A percentile compares a stretch with the other conserved stretches of the same genome.
These are phyloP conservation scores for Pediacus dermestoides DNA, from an alignment of 2,888 invertebrate species.

Conservation along the genomic window DNA sequence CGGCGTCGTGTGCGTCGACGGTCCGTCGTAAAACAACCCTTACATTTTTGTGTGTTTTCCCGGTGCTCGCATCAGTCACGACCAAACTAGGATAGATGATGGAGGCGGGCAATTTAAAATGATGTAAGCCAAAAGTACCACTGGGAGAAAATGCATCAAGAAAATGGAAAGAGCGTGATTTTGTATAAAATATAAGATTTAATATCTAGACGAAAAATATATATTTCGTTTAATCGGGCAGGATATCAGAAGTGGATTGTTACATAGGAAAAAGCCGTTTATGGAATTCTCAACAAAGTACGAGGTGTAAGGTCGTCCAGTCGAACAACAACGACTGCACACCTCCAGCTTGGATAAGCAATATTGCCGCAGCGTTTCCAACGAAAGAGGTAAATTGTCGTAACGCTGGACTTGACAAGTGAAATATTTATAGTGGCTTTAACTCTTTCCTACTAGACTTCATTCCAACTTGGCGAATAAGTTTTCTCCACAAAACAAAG, in stretches of 20 bases:
- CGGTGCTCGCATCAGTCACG: no score
- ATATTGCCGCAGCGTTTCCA: not conserved
- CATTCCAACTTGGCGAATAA: constrained; percentile 42
- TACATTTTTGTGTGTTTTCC: no score
- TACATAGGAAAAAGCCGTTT: constrained; percentile 32
- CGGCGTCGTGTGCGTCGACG: no score
- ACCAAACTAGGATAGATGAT: no score
- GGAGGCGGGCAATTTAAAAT: no score
- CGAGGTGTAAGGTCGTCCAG: not conserved
- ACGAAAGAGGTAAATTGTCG: constrained; percentile 31
- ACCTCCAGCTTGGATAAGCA: not conserved
- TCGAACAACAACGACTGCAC: not conserved
- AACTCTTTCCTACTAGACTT: constrained; percentile 41
- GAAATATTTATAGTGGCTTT: constrained; percentile 43
- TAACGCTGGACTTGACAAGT: constrained; percentile 42
- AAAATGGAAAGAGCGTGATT: no score
- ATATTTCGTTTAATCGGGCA: constrained; percentile 33
- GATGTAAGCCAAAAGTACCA: no score
- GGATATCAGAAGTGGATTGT: constrained; percentile 26
- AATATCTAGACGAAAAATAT: constrained; percentile 32
- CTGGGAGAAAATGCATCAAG: no score
- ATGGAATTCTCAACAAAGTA: constrained; percentile 22
- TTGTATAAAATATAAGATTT: constrained; percentile 32
- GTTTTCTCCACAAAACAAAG: constrained; percentile 41
- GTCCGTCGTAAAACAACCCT: no score